Evolutionary conservation across 2,797 vertebrate species (phyloP).

Genomic region (Pyrocephalus nanus): DNA sequence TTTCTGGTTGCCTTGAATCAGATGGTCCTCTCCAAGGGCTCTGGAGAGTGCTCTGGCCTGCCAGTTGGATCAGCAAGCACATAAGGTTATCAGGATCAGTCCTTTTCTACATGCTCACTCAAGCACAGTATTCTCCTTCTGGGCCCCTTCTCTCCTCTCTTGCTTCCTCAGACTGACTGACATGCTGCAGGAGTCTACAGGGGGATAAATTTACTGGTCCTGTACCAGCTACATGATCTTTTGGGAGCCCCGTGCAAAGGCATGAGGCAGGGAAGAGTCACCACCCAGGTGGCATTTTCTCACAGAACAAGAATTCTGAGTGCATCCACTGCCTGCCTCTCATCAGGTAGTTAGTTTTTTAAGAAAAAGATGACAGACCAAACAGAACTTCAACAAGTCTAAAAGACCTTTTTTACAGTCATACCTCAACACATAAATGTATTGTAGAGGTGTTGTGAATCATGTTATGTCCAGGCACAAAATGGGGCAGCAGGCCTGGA

Average conservation of each 20-base stretch:
- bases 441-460: neutral
- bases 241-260: neutral
- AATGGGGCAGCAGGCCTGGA: neutral
- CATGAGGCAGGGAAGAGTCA: too few species aligned
- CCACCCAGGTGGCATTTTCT: fast-evolving
- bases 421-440: neutral
- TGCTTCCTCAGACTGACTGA: neutral
- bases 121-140: neutral
- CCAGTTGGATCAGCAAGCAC: neutral
- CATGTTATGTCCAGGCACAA: neutral
- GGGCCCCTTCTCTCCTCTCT: neutral
- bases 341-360: neutral
- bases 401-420: neutral
- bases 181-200: neutral
- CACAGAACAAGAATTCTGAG: neutral
- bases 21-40: neutral
- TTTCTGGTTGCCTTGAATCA: neutral
- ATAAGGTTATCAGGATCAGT: neutral
- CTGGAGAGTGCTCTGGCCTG: neutral
- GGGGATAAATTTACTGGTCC: neutral
- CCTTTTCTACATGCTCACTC: neutral
- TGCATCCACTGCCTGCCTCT: neutral
- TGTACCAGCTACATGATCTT: neutral
- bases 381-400: neutral
- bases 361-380: neutral